Conservation (phyloP, 2,113 vertebrate species). For the Galeopterus variegatus region DNA sequence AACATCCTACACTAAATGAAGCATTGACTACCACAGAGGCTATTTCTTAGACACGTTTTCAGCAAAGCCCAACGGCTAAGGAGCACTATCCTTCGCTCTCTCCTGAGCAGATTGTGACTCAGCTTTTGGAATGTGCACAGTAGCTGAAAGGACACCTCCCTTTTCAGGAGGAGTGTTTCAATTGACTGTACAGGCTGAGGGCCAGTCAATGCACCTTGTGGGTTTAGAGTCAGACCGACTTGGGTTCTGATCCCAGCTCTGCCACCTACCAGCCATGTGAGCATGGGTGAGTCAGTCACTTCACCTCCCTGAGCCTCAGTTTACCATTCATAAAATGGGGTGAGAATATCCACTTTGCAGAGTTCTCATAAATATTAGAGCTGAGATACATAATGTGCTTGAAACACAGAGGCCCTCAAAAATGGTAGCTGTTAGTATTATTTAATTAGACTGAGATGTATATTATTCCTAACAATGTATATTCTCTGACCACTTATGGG, state of each 20-base stretch:
- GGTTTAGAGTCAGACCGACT: background rate
- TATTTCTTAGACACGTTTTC: background rate
- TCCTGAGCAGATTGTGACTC: background rate
- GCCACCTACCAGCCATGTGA: background rate
- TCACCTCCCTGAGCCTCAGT: background rate
- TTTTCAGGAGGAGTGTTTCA: background rate
- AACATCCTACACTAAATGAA: background rate
- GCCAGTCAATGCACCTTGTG: background rate
- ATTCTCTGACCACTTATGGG: background rate
- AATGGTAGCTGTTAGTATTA: background rate
- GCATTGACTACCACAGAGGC: background rate
- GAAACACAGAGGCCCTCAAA: background rate
- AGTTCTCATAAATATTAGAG: background rate
- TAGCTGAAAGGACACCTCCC: background rate
- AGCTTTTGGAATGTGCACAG: background rate
- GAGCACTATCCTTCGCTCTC: background rate
- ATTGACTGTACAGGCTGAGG: background rate
- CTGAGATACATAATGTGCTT: background rate
- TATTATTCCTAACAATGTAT: background rate
- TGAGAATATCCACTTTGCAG: background rate
- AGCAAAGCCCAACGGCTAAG: background rate
- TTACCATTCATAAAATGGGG: background rate
- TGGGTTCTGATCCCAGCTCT: background rate
- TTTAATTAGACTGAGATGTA: constrained; percentile 13
- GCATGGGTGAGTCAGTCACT: background rate